Conservation (phyloP, 1,140 invertebrate species). For the Leucophenga varia region DNA sequence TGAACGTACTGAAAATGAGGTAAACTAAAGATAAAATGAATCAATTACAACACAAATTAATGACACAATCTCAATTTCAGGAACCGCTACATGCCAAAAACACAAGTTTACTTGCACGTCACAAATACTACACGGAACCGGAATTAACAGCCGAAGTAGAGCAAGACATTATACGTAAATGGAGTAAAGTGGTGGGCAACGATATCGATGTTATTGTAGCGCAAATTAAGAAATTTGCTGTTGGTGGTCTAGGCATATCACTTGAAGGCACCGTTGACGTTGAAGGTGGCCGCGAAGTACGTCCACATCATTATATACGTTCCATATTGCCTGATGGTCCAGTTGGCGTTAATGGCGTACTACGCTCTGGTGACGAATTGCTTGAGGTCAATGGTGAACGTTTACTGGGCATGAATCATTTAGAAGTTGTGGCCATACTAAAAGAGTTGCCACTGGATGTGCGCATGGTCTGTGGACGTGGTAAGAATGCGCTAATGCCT, state of each 20-base stretch:
- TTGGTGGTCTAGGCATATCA: constrained; percentile 92
- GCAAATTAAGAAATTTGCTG: constrained; percentile 81
- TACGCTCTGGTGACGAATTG: constrained; percentile 88
- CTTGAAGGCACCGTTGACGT: constrained; percentile 96
- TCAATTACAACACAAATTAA: too few species aligned
- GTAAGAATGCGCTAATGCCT: constrained; percentile 39
- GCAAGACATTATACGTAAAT: constrained; percentile 77
- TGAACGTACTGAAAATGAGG: constrained; percentile 28
- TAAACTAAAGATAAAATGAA: too few species aligned
- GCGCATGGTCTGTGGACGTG: constrained; percentile 88
- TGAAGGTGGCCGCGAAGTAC: constrained; percentile 85
- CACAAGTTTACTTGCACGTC: constrained; percentile 32
- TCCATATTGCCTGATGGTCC: constrained; percentile 93
- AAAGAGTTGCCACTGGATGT: constrained; percentile 94
- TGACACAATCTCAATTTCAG: too few species aligned
- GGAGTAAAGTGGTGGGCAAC: constrained; percentile 73
- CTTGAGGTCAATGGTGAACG: constrained; percentile 91
- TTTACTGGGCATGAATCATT: constrained; percentile 93
- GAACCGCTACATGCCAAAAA: constrained; percentile 39
- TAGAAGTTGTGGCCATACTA: constrained; percentile 92
- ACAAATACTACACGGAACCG: constrained; percentile 52
- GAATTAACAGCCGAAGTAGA: constrained; percentile 72
- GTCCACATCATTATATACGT: constrained; percentile 91
- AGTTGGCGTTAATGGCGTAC: constrained; percentile 81
- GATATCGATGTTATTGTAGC: constrained; percentile 89